These are phyloP conservation scores for Lepisosteus oculatus DNA, from an alignment of 2,113 vertebrate genomes.

Conservation along the genomic window DNA sequence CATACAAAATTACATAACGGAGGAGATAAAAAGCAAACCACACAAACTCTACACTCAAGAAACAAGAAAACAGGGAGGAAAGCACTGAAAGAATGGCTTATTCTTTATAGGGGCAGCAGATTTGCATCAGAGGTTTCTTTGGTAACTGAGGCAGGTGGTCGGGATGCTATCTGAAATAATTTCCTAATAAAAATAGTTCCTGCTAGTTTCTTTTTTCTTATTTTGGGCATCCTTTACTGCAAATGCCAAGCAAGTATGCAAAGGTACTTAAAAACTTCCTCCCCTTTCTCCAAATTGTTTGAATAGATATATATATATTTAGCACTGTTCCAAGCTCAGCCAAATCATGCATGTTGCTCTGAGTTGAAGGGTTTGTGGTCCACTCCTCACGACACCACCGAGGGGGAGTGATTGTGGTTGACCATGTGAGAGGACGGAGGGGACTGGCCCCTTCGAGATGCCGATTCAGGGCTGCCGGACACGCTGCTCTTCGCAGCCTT, in stretches of 20 bases:
- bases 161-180: slow-evolving; percentile 57
- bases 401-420: slow-evolving; percentile 92
- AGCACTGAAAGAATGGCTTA: slow-evolving; percentile 30
- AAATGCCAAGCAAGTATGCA: slow-evolving; percentile 67
- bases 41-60: slow-evolving; percentile 48
- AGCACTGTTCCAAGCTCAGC: slow-evolving; percentile 74
- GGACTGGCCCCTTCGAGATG: slow-evolving; percentile 69
- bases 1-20: slow-evolving; percentile 59
- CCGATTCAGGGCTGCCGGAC: slow-evolving; percentile 76
- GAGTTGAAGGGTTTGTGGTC: slow-evolving; percentile 17
- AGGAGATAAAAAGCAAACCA: slow-evolving; percentile 43
- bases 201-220: slow-evolving; percentile 50
- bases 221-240: slow-evolving; percentile 64
- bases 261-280: slow-evolving; percentile 49
- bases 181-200: slow-evolving; percentile 56
- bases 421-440: slow-evolving; percentile 88
- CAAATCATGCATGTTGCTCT: slow-evolving; percentile 64
- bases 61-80: slow-evolving; percentile 38
- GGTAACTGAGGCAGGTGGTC: slow-evolving; percentile 83
- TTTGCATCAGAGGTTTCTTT: slow-evolving; percentile 87
- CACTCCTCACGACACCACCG: slow-evolving; percentile 84
- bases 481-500: slow-evolving; percentile 88
- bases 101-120: slow-evolving; percentile 46
- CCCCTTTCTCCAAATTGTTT: neutral
- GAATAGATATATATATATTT: slow-evolving; percentile 10